These are phyloP conservation scores for Physella acuta DNA, from an alignment of 1,140 invertebrate genomes.

Conservation along the genomic window DNA sequence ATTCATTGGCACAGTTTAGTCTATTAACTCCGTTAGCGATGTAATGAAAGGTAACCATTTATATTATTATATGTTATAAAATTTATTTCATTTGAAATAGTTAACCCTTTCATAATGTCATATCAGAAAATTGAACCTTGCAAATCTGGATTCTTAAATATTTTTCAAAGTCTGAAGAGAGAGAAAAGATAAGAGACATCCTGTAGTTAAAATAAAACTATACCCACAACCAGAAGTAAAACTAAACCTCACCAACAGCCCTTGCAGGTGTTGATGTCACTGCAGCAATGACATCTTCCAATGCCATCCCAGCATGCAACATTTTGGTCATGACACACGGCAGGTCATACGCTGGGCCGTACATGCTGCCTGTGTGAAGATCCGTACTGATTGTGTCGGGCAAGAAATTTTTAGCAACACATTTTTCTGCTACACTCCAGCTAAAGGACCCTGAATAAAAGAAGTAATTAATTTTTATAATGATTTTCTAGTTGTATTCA, in stretches of 20 bases:
- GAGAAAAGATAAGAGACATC: too few relatives aligned
- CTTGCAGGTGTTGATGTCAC: conserved; percentile 44
- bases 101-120: too few relatives aligned
- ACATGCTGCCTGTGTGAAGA: conserved; percentile 40
- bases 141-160: too few relatives aligned
- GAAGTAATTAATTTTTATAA: background rate
- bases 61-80: too few relatives aligned
- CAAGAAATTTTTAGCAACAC: conserved; percentile 39
- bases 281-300: conserved; percentile 43
- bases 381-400: conserved; percentile 53
- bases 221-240: background rate
- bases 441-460: conserved; percentile 39
- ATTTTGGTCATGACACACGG: conserved; percentile 50
- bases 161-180: too few relatives aligned
- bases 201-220: too few relatives aligned
- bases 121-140: too few relatives aligned
- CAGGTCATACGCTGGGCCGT: conserved; percentile 50
- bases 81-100: too few relatives aligned
- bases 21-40: too few relatives aligned
- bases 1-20: too few relatives aligned
- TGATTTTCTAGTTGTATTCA: background rate
- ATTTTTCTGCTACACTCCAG: conserved; percentile 47
- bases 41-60: too few relatives aligned
- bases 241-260: conserved; percentile 34
- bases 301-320: conserved; percentile 49